Base-by-base conservation (phyloP, 2,888 invertebrate species). In the Erebia palarica region DNA sequence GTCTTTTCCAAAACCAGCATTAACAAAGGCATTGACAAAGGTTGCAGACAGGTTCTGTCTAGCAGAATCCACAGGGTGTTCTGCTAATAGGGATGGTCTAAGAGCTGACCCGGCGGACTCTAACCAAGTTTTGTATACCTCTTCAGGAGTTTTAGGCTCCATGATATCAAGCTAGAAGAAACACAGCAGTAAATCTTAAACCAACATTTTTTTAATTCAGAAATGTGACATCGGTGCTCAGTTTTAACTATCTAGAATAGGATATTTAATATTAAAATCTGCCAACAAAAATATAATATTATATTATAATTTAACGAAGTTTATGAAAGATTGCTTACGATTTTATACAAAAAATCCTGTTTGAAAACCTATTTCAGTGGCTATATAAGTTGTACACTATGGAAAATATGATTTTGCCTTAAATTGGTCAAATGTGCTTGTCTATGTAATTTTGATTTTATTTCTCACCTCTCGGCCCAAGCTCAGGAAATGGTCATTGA, bases 141-240 rank as follows among this genome's bases (percentile, higher is more conserved):
- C 99, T 87, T 99, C 99, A 0, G 99, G 99, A 0, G 97, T 97
- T 93, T 99, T 99, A 0, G 99, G 98, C 86, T 99, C 99, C 97
- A 99, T 97, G 77, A 99, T 99, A 86, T 99, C 99, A 80, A 99
- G 94, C 96, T 97, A 84, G 58, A 85, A 80, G 65, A 69, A 58
- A 58, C 14, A 68, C 36, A 14, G 21, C 68, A 16, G 58, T 21
- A 16, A 16, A 4, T 44, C 11, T 61, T 44, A 7, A 47, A 27
- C 27, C 27, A 27, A 27, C 0, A 4, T 27, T 27, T 44, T 11
- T 11, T 11, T 3, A 44, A 44, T 27, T 36, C 0, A 36, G 5
- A 44, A 3, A 44, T 44, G 2, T 44, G 44, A 1, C 11, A 5
- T 36, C 5, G 7, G 44, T 11, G 44, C 44, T 11, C 44, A 44